Base-by-base conservation (phyloP, 1,140 invertebrate genomes). In the Panagrolaimus sp. region DNA sequence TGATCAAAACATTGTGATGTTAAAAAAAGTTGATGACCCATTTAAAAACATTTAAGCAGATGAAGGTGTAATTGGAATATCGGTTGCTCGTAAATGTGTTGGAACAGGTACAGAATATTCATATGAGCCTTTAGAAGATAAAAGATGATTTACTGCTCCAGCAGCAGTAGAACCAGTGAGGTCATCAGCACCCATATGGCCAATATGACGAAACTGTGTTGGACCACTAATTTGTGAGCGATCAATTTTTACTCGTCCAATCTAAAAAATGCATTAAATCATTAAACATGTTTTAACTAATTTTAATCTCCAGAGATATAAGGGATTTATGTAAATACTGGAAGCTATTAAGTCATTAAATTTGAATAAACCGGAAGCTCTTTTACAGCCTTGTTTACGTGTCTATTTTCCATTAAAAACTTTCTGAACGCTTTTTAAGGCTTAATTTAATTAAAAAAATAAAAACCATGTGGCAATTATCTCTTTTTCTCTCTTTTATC, bases 181-280 rank as follows among this genome's bases (percentile, higher is more conserved):
- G 64, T 93, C 92, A 25, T 89, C 89, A n/a, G 90, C 91, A n/a
- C 92, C 87, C 78, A 91, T 90, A 82, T 92, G 91, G 65, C 89
- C 91, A n/a, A 91, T 92, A 81, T 94, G 92, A 70, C 90, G 89
- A 83, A 94, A 94, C 84, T 94, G 91, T 68, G 91, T 93, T 7
- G 92, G 92, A 66, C 88, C 88, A 63, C 92, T 90, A 78, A 94
- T 94, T 91, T 93, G 93, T 47, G 91, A 91, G 43, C 91, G 87
- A 84, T 94, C 92, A 86, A 94, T 92, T 84, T 89, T 88, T 73
- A 88, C 83, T 74, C 89, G 85, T 67, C 87, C 86, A 68, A 85
- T 86, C 74, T 87, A 85, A 9, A 71, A 80, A 43, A 43, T 44
- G 64, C 9, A 51, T 51, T 51, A 11, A 46, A 67, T 20, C n/a